Evolutionary conservation across 2,888 invertebrate species (phyloP), one percentile per base, ranked within the genome.

Genomic region (Leptopilina syphax): DNA sequence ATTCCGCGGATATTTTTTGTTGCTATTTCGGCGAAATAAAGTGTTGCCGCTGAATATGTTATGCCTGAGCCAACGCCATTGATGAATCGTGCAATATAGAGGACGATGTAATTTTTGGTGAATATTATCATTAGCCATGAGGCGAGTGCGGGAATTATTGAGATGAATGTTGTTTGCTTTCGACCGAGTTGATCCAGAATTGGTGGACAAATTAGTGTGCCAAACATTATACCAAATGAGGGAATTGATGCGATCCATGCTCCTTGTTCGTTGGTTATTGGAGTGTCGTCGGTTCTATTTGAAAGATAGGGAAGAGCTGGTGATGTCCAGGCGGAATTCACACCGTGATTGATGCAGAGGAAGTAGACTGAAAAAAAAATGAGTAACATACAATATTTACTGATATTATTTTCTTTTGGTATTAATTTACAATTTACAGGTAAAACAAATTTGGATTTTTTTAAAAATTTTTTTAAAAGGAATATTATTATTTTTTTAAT

Each of bases 21-120:
- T 0, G 94, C 92, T 66, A 94, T 94, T 90, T 95, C 95, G 1
- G 93, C 94, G n/a, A 94, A 91, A 86, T 94, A 95, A 85, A 94
- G 93, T 0, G 94, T 94, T 3, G 93, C 91, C 1, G 93, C 92
- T 63, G 93, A 92, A 76, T 92, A 93, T 8, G 92, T 89, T 77
- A 93, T 92, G 2, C 92, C 92, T 78, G 91, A 89, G 8, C 92
- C 93, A 65, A 93, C 89, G 0, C 94, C 94, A 41, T 92, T 92
- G 47, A 93, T 83, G 50, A 93, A 89, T 54, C 93, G 88, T 0
- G 93, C 93, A 6, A 90, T 78, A 84, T 91, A 92, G 3, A 93
- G 87, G 18, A 88, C 82, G 2, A 76, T 65, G 73, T 86, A 86
- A 44, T 86, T 85, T 1, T 77, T 84, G 0, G 88, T 87, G 0